Conservation (phyloP, 2,797 vertebrate genomes). For the Rousettus madagascariensis region DNA sequence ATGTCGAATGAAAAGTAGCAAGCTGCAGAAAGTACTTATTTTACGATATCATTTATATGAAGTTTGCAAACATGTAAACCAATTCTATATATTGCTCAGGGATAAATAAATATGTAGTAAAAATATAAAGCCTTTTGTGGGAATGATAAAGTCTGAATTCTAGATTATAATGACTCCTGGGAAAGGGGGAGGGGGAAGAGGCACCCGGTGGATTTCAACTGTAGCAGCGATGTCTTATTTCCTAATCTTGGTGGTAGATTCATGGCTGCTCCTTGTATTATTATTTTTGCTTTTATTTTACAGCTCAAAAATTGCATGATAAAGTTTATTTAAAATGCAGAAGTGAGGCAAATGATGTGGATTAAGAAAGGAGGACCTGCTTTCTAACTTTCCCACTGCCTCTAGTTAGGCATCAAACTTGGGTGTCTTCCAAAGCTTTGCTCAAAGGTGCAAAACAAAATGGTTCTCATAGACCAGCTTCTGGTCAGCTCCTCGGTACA, state of each 20-base stretch:
- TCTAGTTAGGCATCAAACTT: not conserved
- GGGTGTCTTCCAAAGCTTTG: constrained; percentile 18
- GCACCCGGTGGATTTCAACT: accelerated
- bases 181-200: accelerated
- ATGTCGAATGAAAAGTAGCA: not conserved
- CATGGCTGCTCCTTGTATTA: not conserved
- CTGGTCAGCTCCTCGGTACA: not conserved
- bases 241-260: not conserved
- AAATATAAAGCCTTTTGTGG: not conserved
- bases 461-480: not conserved
- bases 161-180: not conserved
- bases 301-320: not conserved
- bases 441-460: not conserved
- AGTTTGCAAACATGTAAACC: constrained; percentile 24
- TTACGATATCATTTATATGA: constrained; percentile 33
- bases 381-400: not conserved
- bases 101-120: constrained; percentile 15
- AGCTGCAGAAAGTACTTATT: constrained; percentile 25
- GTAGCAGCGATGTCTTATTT: not conserved
- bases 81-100: constrained; percentile 7
- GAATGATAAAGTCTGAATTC: not conserved
- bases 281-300: not conserved
- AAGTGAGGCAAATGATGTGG: not conserved
- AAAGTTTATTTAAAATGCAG: not conserved
- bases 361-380: not conserved